A percentile compares a stretch with the other conserved stretches of the same genome.
These are phyloP conservation scores for Polydrusus tereticollis DNA, from an alignment of 2,888 invertebrate species.

Conservation along the genomic window DNA sequence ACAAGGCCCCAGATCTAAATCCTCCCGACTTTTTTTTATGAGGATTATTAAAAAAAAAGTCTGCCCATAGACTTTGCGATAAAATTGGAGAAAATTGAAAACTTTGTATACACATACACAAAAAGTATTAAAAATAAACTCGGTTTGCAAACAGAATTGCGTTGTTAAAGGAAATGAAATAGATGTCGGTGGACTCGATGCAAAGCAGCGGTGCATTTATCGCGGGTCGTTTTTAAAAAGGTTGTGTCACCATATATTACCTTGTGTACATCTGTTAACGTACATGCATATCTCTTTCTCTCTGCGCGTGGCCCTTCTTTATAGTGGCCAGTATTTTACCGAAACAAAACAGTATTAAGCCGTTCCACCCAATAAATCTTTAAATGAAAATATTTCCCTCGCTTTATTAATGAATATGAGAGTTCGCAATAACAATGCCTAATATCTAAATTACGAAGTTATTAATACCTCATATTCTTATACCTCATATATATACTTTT, in stretches of 20 bases:
- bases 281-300: constrained; percentile 41
- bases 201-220: constrained; percentile 40
- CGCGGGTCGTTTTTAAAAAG: constrained; percentile 39
- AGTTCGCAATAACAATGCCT: background rate
- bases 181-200: constrained; percentile 31
- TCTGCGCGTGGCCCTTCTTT: constrained; percentile 34
- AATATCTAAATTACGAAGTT: background rate
- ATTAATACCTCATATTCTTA: no score
- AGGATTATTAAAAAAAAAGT: no score
- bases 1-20: no score
- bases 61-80: no score
- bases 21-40: no score
- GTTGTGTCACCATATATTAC: constrained; percentile 47
- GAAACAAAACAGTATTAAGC: constrained; percentile 42
- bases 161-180: constrained; percentile 37
- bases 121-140: background rate
- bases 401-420: constrained; percentile 4
- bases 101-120: background rate
- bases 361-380: constrained; percentile 34
- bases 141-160: constrained; percentile 3
- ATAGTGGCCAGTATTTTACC: constrained; percentile 34
- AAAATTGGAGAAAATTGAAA: no score
- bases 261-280: constrained; percentile 42
- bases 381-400: constrained; percentile 34
- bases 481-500: no score